phyloP scores from a whole-genome alignment of 2,888 invertebrate genomes.

The Heliconius sara region DNA sequence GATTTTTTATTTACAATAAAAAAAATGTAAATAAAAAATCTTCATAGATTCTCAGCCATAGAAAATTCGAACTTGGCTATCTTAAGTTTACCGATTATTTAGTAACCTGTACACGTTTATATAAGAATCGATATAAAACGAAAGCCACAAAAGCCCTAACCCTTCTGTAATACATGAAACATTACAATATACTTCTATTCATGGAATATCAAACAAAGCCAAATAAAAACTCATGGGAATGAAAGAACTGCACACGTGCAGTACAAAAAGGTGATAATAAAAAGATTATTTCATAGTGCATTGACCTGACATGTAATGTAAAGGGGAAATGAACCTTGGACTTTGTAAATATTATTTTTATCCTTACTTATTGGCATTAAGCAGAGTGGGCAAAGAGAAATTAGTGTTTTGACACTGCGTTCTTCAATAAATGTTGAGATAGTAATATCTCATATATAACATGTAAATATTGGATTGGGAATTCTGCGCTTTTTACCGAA shows the following conservation, averaged over 20 bases:
- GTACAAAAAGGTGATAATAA: constrained; percentile 13
- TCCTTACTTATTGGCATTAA: neutral
- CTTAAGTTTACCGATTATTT: neutral
- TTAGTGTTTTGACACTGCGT: too few species aligned
- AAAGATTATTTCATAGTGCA: neutral
- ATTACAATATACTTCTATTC: constrained; percentile 18
- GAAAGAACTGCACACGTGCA: constrained; percentile 39
- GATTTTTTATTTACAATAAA: too few species aligned
- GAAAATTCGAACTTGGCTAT: too few species aligned
- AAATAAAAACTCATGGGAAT: constrained; percentile 36
- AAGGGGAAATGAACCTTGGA: neutral
- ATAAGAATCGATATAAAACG: neutral
- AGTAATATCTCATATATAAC: too few species aligned
- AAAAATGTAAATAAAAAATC: too few species aligned
- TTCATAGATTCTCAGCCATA: too few species aligned
- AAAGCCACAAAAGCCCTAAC: constrained; percentile 17
- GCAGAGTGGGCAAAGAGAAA: too few species aligned
- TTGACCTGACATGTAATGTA: neutral
- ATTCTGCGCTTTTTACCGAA: neutral
- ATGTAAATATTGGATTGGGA: too few species aligned
- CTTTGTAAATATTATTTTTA: neutral
- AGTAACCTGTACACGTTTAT: neutral
- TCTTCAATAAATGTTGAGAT: too few species aligned
- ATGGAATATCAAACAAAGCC: constrained; percentile 20
- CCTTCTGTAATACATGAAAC: constrained; percentile 15